phyloP scores from a whole-genome alignment of 2,888 invertebrate species.

The Lithophane ornitopus region DNA sequence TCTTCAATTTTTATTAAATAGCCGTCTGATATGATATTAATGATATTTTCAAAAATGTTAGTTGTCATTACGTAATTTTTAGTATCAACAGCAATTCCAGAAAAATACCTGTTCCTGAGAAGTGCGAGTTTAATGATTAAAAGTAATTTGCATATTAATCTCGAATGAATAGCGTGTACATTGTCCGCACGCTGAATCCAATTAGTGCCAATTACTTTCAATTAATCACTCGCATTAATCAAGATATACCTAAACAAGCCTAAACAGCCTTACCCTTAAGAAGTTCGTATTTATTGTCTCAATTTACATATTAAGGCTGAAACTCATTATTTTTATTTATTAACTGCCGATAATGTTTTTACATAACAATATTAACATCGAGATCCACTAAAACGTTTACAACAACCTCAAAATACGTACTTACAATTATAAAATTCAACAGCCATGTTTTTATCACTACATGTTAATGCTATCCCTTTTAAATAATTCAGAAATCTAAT shows the following conservation, averaged over 20 bases:
- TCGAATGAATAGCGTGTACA: not conserved
- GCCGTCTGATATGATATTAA: constrained; percentile 80
- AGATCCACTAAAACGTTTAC: constrained; percentile 79
- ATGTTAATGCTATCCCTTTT: constrained; percentile 69
- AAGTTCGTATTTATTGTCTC: constrained; percentile 80
- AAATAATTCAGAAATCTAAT: constrained; percentile 70
- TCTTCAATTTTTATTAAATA: constrained; percentile 57
- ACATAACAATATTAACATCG: constrained; percentile 82
- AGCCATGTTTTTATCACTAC: constrained; percentile 89
- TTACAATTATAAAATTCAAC: constrained; percentile 85
- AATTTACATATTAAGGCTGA: constrained; percentile 82
- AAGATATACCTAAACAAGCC: constrained; percentile 26
- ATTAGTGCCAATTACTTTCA: not conserved
- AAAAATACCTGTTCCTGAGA: constrained; percentile 24
- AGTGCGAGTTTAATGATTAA: constrained; percentile 16
- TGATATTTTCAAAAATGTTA: constrained; percentile 75
- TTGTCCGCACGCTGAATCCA: not conserved
- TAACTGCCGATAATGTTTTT: constrained; percentile 71
- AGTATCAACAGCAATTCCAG: constrained; percentile 42
- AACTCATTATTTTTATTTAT: constrained; percentile 58
- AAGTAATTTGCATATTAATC: not conserved
- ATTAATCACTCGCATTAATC: constrained; percentile 25
- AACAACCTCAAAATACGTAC: constrained; percentile 86
- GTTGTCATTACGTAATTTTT: constrained; percentile 42
- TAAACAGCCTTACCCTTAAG: constrained; percentile 59